A percentile compares a stretch with the other conserved stretches of the same genome.
These are phyloP conservation scores for Trachelus iudaicus DNA, from an alignment of 2,888 invertebrate species.

Conservation along the genomic window DNA sequence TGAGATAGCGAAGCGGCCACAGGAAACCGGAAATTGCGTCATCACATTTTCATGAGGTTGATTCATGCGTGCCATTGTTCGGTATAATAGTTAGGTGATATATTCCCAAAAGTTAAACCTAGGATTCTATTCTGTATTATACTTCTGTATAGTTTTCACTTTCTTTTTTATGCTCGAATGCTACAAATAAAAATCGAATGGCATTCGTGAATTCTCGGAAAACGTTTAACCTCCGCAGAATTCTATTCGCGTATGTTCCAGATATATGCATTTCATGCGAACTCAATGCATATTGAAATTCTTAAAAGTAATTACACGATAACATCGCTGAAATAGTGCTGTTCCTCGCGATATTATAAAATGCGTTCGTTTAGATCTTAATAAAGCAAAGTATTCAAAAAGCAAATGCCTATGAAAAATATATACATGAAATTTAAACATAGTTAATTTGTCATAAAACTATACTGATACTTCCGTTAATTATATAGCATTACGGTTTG, in stretches of 20 bases:
- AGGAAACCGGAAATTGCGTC: conserved; percentile 21
- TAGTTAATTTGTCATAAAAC: not conserved
- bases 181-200: not conserved
- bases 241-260: not conserved
- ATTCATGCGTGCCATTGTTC: conserved; percentile 16
- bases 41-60: conserved; percentile 17
- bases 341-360: not conserved
- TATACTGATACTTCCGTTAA: not conserved
- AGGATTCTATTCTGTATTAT: not conserved
- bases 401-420: not conserved
- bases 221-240: not conserved
- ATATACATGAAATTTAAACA: not conserved
- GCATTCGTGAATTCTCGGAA: not conserved
- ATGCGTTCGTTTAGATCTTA: not conserved
- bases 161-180: not conserved
- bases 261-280: not conserved
- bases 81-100: not conserved
- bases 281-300: not conserved
- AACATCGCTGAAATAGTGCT: not conserved
- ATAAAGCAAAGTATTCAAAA: not conserved
- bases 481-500: not conserved
- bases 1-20: not conserved
- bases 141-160: not conserved
- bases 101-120: not conserved
- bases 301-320: not conserved